A percentile compares a stretch with the other conserved stretches of the same genome.
phyloP scores from a whole-genome alignment of 2,888 invertebrate species.

The Drosophila picticornis region DNA sequence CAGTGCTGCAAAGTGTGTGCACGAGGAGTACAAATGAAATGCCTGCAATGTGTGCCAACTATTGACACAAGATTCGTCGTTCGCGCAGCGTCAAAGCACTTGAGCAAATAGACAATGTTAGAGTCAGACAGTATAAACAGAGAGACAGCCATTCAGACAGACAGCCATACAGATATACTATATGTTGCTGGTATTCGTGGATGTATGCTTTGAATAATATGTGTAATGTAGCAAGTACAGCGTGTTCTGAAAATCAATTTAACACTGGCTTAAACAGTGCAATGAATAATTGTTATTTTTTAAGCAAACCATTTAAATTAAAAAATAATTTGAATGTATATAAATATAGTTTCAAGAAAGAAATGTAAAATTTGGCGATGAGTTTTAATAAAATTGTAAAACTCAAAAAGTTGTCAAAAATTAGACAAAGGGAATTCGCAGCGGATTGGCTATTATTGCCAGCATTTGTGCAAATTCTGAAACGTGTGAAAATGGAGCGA shows the following conservation, averaged over 20 bases:
- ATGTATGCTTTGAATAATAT: slow-evolving; percentile 7
- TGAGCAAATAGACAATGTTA: slow-evolving; percentile 71
- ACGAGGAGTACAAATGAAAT: slow-evolving; percentile 26
- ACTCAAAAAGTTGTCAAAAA: not conserved
- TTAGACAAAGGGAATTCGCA: not conserved
- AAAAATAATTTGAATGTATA: not conserved
- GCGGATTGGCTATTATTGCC: not conserved
- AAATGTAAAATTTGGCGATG: not conserved
- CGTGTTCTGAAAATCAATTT: slow-evolving; percentile 41
- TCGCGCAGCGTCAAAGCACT: slow-evolving; percentile 65
- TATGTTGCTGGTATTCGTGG: not conserved
- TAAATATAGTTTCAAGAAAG: not conserved
- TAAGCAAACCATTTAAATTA: not conserved
- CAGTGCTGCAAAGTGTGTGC: slow-evolving; percentile 20
- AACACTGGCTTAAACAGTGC: slow-evolving; percentile 12
- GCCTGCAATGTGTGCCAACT: slow-evolving; percentile 69
- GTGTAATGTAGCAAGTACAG: not conserved
- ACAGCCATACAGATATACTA: not conserved
- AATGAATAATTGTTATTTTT: no score
- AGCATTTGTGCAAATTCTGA: not conserved
- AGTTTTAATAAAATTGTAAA: not conserved
- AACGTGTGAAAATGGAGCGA: not conserved
- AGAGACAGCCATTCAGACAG: slow-evolving; percentile 3
- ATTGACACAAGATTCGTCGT: slow-evolving; percentile 73
- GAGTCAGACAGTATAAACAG: slow-evolving; percentile 20